A percentile compares a stretch with the other conserved stretches of the same genome.
phyloP scores from a whole-genome alignment of 2,797 vertebrate genomes.

The Sebastiscus tertius region DNA sequence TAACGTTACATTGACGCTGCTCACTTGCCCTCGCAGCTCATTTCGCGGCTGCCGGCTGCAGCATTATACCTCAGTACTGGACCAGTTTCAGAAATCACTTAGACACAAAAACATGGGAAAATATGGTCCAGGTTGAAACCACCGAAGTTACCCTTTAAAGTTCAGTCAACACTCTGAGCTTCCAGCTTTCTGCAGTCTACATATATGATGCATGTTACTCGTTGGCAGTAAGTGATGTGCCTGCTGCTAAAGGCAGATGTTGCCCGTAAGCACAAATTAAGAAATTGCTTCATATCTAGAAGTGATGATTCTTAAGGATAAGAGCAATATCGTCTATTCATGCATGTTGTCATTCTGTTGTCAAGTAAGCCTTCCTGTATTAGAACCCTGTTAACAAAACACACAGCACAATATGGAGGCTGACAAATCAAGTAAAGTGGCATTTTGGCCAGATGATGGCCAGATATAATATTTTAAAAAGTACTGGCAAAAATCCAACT shows the following conservation, averaged over 20 bases:
- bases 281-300: not conserved
- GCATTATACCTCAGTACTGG: too few species aligned
- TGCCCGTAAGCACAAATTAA: not conserved
- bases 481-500: not conserved
- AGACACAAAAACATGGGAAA: too few species aligned
- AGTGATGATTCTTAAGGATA: not conserved
- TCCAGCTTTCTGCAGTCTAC: not conserved
- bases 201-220: not conserved
- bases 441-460: too few species aligned
- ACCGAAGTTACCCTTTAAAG: not conserved
- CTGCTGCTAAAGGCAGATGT: constrained; percentile 1
- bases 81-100: too few species aligned
- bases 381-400: not conserved
- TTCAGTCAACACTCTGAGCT: not conserved
- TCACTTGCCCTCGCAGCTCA: too few species aligned
- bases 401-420: not conserved
- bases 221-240: not conserved
- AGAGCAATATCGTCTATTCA: not conserved
- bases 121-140: too few species aligned
- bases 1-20: too few species aligned
- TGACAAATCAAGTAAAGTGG: too few species aligned
- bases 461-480: not conserved
- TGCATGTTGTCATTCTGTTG: not conserved
- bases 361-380: not conserved
- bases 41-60: too few species aligned